These are phyloP conservation scores for Rhinolophus sinicus DNA, from an alignment of 2,113 vertebrate species.

Conservation along the genomic window DNA sequence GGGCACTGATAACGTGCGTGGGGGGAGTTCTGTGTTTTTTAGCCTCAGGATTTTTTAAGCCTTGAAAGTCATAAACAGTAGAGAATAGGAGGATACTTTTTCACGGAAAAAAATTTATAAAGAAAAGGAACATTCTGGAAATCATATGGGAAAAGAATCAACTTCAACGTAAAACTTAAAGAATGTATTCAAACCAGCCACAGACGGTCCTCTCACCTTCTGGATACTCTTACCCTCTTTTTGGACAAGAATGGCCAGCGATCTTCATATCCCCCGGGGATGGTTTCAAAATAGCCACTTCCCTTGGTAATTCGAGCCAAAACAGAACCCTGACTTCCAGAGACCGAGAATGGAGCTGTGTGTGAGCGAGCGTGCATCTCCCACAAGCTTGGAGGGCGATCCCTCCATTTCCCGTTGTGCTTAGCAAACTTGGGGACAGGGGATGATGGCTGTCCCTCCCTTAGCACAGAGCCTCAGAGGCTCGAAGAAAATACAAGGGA, in stretches of 20 bases:
- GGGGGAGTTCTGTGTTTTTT: not conserved
- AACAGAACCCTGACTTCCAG: conserved; percentile 12
- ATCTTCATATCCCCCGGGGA: conserved; percentile 21
- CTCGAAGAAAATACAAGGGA: not conserved
- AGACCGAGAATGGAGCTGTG: not conserved
- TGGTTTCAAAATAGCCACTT: conserved; percentile 65
- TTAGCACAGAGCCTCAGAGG: not conserved
- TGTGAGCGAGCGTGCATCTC: not conserved
- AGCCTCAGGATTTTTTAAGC: conserved; percentile 16
- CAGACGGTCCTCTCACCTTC: conserved; percentile 49
- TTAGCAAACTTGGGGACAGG: not conserved
- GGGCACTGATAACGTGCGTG: not conserved
- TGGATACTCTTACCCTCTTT: conserved; percentile 38
- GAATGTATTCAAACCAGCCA: conserved; percentile 53
- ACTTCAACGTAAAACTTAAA: conserved; percentile 52
- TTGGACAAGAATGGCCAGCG: conserved; percentile 31
- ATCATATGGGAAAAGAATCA: conserved; percentile 50
- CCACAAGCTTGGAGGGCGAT: not conserved
- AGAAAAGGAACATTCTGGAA: conserved; percentile 43
- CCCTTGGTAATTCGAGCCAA: conserved; percentile 39
- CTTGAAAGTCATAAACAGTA: conserved; percentile 1
- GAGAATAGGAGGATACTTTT: not conserved
- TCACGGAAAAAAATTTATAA: conserved; percentile 42
- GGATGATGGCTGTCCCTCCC: not conserved
- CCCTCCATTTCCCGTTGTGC: not conserved